Evolutionary conservation across 1,140 invertebrate species (phyloP).

Genomic region (Matsumurasca onukii): DNA sequence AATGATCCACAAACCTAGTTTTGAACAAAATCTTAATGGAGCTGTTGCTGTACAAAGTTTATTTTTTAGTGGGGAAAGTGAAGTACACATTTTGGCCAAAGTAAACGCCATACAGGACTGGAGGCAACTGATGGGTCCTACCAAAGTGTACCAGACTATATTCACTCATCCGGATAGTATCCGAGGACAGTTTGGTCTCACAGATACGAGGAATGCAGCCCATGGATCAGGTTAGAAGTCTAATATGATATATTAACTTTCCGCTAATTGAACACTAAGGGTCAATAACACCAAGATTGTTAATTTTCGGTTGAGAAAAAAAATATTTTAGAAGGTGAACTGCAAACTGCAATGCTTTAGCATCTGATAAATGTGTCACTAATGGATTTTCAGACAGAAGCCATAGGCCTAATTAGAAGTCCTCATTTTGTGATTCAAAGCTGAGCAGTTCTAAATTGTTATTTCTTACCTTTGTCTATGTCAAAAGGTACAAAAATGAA

Average conservation of each 20-base stretch:
- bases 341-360: too few species aligned
- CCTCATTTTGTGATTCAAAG: too few species aligned
- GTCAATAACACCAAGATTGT: neutral
- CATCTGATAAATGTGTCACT: too few species aligned
- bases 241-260: neutral
- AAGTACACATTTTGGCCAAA: conserved; percentile 73
- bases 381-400: too few species aligned
- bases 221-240: conserved; percentile 87
- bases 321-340: neutral
- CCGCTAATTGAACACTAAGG: neutral
- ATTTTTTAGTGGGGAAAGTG: conserved; percentile 73
- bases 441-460: too few species aligned
- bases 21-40: too few species aligned
- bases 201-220: conserved; percentile 89
- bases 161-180: conserved; percentile 74
- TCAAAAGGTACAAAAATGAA: too few species aligned
- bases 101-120: conserved; percentile 75
- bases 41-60: too few species aligned
- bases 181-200: conserved; percentile 79
- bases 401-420: too few species aligned
- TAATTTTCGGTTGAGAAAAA: neutral
- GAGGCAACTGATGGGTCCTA: conserved; percentile 84
- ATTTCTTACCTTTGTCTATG: too few species aligned
- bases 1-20: too few species aligned
- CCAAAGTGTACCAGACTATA: conserved; percentile 79